Evolutionary conservation across 2,113 vertebrate species (phyloP).

Genomic region (Sisor rabdophorus): DNA sequence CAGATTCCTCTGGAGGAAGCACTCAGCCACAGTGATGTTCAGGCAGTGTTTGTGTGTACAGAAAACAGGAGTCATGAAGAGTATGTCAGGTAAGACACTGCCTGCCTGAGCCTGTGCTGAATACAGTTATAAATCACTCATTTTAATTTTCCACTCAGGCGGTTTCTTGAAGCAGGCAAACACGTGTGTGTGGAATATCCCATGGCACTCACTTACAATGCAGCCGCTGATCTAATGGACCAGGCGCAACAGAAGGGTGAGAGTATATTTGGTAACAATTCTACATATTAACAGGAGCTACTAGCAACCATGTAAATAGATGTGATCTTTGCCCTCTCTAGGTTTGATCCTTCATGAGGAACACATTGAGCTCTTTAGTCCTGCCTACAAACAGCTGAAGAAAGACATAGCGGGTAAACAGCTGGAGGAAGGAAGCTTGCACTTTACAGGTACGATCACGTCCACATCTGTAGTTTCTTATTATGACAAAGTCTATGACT

Average conservation of each 20-base stretch:
- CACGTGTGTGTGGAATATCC: conserved; percentile 94
- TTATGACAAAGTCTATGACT: not conserved
- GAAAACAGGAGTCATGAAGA: conserved; percentile 83
- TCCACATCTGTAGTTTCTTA: too few species aligned
- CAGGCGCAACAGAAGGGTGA: conserved; percentile 82
- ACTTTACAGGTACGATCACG: conserved; percentile 82
- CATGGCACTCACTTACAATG: conserved; percentile 72
- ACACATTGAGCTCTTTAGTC: conserved; percentile 86
- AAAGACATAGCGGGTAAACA: conserved; percentile 78
- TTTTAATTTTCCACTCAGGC: conserved; percentile 58
- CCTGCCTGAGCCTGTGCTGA: not conserved
- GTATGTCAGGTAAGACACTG: conserved; percentile 71
- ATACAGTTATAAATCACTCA: too few species aligned
- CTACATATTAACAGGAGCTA: not conserved
- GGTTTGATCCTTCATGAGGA: conserved; percentile 86
- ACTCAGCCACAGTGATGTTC: conserved; percentile 71
- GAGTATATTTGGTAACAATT: not conserved
- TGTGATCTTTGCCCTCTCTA: conserved; percentile 44
- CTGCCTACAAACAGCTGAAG: conserved; percentile 83
- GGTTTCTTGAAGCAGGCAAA: conserved; percentile 85
- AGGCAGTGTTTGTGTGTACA: conserved; percentile 84
- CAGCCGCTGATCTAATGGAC: conserved; percentile 77
- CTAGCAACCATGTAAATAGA: not conserved
- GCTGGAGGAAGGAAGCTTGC: conserved; percentile 80
- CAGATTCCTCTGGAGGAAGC: conserved; percentile 82